These are phyloP conservation scores for Leguminivora glycinivorella DNA, from an alignment of 1,140 invertebrate species.

Conservation along the genomic window DNA sequence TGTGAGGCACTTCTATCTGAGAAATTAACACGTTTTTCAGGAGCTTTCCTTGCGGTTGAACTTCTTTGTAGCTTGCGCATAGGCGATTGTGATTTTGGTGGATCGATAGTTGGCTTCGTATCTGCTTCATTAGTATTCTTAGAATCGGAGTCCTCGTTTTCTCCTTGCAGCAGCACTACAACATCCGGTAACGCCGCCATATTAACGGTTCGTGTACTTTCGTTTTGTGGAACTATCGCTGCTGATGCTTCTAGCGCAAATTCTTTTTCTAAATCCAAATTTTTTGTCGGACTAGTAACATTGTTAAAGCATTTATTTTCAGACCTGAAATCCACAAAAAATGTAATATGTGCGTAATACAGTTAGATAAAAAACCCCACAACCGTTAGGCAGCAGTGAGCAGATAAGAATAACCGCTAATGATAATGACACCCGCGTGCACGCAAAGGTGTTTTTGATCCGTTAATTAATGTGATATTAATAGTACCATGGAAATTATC, in stretches of 20 bases:
- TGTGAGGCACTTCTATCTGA: constrained; percentile 79
- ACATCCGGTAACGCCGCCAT: constrained; percentile 50
- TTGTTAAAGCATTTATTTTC: constrained; percentile 80
- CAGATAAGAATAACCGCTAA: constrained; percentile 14
- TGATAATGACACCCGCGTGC: constrained; percentile 11
- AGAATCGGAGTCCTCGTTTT: constrained; percentile 50
- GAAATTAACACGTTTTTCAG: constrained; percentile 74
- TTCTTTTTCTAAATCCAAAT: constrained; percentile 60
- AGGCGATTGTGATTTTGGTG: constrained; percentile 39
- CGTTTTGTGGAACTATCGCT: constrained; percentile 44
- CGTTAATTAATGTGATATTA: constrained; percentile 20
- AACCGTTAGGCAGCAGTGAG: background rate
- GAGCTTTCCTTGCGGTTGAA: constrained; percentile 61
- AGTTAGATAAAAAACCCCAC: background rate
- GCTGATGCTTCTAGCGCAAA: constrained; percentile 47
- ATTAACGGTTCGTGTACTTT: constrained; percentile 49
- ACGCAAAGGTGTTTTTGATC: constrained; percentile 14
- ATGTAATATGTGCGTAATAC: background rate
- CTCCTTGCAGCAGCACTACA: constrained; percentile 48
- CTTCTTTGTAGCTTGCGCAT: constrained; percentile 62
- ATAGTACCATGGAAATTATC: constrained; percentile 20
- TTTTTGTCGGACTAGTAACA: constrained; percentile 47
- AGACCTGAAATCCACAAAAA: constrained; percentile 55
- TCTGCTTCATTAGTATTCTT: constrained; percentile 53
- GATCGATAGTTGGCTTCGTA: constrained; percentile 42